Base-by-base conservation (phyloP, 2,888 invertebrate genomes). In the Brachyopa scutellaris region DNA sequence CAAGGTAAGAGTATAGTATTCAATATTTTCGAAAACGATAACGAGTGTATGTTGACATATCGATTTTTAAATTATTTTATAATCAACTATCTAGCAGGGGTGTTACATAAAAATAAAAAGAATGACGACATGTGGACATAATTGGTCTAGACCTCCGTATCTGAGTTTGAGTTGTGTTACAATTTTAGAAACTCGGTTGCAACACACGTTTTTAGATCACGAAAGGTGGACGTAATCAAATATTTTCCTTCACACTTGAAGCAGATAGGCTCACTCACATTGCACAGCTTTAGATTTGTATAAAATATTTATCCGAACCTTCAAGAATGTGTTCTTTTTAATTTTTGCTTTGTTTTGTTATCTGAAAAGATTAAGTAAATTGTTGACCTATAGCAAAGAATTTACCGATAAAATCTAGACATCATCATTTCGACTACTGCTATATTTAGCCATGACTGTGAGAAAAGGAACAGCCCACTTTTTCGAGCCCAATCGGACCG, bases 371-470 rank as follows among this genome's bases (percentile, higher is more conserved):
- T 38, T 38, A 49, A 51, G 15, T 3, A 23, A 38, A 36, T 9
- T 59, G 45, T 70, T 70, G 69, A 59, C 70, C 47, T 59, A 49
- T 70, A 49, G 49, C 31, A 49, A 40, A 70, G 42, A 40, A 31
- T 53, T 40, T 7, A 8, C 7, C 15, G 66, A 66, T 66, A 66
- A 31, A 9, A 21, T 19, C 13, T 23, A n/a, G 5, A 9, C 0
- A 15, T n/a, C 2, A 9, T 29, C 6, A 9, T 40, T 38, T 29
- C 8, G 6, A 64, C 26, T 49, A 38, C 7, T 49, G 8, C 7
- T 36, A 26, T 11, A 40, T 40, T 40, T 38, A 40, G 49, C 17
- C 17, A 40, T 38, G 49, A 64, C 47, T 36, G 9, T 9, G 3
- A 17, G 33, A n/a, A 19, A 36, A 7, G 21, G 19, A 21, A 21